Conservation (phyloP, 2,113 vertebrate genomes). For the Chionodraco myersi region DNA sequence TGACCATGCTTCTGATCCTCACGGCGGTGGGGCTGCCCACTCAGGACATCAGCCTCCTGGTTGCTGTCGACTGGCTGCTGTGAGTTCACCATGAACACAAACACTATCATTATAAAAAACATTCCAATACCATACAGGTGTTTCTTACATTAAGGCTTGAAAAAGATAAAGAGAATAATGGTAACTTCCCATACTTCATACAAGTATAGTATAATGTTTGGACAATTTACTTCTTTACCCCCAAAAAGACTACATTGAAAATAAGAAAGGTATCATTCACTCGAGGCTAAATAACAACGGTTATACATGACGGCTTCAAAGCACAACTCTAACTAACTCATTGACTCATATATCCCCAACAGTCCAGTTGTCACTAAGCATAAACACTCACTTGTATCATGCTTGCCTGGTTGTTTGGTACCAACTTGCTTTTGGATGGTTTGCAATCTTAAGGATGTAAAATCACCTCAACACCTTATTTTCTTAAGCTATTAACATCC, state of each 20-base stretch:
- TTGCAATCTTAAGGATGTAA: neutral
- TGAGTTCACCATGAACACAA: constrained; percentile 83
- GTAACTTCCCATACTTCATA: no score
- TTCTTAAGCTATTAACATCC: no score
- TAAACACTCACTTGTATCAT: neutral
- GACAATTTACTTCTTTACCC: neutral
- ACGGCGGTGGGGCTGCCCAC: constrained; percentile 97
- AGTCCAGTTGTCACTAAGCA: neutral
- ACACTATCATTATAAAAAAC: neutral
- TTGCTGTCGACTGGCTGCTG: constrained; percentile 98
- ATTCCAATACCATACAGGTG: neutral
- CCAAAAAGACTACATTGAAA: neutral
- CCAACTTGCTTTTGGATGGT: neutral
- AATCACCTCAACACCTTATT: no score
- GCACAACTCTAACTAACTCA: neutral
- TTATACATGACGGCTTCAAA: neutral
- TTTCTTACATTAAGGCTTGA: neutral
- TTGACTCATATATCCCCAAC: neutral
- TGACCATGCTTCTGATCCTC: constrained; percentile 97
- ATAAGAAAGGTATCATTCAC: neutral
- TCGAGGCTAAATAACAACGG: neutral
- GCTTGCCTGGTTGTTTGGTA: neutral
- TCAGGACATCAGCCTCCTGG: constrained; percentile 95
- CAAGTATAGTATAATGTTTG: neutral
- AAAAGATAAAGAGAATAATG: neutral